Conservation (phyloP, 2,797 vertebrate genomes). For the Echiichthys vipera region DNA sequence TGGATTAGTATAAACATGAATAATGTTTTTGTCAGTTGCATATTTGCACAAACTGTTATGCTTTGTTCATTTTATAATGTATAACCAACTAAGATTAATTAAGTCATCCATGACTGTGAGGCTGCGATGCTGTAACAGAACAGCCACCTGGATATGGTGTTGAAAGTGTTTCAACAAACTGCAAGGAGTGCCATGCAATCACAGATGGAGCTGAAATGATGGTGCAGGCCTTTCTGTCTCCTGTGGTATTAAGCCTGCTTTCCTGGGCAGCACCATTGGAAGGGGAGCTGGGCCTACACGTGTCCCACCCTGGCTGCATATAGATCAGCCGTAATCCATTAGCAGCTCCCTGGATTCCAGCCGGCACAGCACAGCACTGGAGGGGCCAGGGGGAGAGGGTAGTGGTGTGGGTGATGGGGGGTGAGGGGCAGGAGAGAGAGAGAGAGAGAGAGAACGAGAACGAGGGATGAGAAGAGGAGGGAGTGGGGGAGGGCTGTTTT, state of each 20-base stretch:
- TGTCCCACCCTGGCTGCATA: slow-evolving; percentile 83
- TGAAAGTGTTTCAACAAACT: slow-evolving; percentile 7
- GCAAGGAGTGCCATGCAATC: slow-evolving; percentile 8
- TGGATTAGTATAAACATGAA: too few species aligned
- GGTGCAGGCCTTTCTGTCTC: slow-evolving; percentile 41
- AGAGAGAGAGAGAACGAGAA: slow-evolving; percentile 17
- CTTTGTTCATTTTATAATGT: too few species aligned
- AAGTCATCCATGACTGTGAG: neutral
- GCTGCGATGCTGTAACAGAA: neutral
- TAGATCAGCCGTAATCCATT: slow-evolving; percentile 86
- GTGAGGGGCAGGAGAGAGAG: slow-evolving; percentile 36
- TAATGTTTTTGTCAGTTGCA: too few species aligned
- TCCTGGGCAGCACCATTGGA: slow-evolving; percentile 73
- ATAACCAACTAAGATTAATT: too few species aligned
- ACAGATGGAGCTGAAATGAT: slow-evolving; percentile 44
- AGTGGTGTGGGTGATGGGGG: slow-evolving; percentile 69
- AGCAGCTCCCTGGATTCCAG: slow-evolving; percentile 84
- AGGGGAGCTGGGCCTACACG: slow-evolving; percentile 74
- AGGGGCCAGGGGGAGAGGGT: slow-evolving; percentile 78
- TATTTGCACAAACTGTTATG: too few species aligned
- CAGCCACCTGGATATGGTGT: neutral
- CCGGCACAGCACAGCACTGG: slow-evolving; percentile 78
- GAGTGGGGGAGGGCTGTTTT: slow-evolving; percentile 54
- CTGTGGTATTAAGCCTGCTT: slow-evolving; percentile 68
- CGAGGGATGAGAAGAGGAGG: slow-evolving; percentile 70